phyloP scores from a whole-genome alignment of 30 jellyfish, hydroid and myxozoan genomes.

The Cassiopea andromeda region DNA sequence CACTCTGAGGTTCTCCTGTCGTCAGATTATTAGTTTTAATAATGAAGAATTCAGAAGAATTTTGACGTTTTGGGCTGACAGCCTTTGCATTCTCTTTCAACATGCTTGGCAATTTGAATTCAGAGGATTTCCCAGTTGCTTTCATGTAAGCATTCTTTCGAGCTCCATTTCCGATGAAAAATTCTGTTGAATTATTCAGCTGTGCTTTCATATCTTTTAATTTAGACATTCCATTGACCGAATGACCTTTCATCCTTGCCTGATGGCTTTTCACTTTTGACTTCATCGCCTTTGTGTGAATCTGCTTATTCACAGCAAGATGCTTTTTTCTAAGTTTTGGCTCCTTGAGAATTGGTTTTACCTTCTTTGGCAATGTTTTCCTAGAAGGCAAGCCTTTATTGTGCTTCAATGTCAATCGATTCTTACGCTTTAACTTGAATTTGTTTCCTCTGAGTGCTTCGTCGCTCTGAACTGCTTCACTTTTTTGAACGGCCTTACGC shows the following conservation, averaged over 20 bases:
- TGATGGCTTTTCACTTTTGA: not conserved
- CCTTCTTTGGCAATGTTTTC: not conserved
- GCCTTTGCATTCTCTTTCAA: not conserved
- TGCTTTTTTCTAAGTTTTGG: not conserved
- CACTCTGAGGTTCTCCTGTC: constrained; percentile 21
- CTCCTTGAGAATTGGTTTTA: too few species aligned
- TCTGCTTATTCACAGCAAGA: not conserved
- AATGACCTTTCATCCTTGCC: not conserved
- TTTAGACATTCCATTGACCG: not conserved
- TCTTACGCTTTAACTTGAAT: not conserved
- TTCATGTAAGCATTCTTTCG: not conserved
- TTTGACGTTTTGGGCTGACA: not conserved
- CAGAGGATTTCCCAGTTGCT: not conserved
- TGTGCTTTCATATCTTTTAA: not conserved
- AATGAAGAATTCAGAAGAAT: constrained; percentile 59
- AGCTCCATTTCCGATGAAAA: constrained; percentile 19
- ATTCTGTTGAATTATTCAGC: constrained; percentile 29
- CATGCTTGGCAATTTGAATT: not conserved
- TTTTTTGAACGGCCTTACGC: not conserved
- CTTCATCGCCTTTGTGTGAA: not conserved
- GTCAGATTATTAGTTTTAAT: constrained; percentile 46
- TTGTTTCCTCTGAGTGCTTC: constrained; percentile 20
- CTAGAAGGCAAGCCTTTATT: not conserved
- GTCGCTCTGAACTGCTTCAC: constrained; percentile 7
- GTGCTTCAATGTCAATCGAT: not conserved